Evolutionary conservation across 2,888 invertebrate species (phyloP).

Genomic region (Miltochrista miniata): DNA sequence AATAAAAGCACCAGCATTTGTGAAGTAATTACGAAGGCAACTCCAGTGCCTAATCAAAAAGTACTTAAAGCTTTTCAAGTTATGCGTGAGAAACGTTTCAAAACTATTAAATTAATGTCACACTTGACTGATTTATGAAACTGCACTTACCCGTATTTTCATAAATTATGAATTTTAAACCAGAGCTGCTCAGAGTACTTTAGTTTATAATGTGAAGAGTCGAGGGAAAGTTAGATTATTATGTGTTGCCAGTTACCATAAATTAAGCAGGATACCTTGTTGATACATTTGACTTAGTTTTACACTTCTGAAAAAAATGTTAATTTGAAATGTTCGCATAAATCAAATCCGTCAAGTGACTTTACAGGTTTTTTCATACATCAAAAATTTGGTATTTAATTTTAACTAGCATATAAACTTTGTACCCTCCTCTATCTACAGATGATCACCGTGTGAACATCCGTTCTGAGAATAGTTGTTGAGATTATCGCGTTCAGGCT

Average conservation of each 20-base stretch:
- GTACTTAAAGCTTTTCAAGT: background rate
- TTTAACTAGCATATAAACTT: too few species aligned
- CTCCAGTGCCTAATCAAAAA: background rate
- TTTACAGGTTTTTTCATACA: too few species aligned
- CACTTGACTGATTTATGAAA: slow-evolving; percentile 22
- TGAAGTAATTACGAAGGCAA: background rate
- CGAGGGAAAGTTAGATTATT: slow-evolving; percentile 20
- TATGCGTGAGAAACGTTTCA: slow-evolving; percentile 15
- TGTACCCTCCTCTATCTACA: too few species aligned
- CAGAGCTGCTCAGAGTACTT: slow-evolving; percentile 19
- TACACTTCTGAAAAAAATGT: background rate
- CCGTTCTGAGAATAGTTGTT: too few species aligned
- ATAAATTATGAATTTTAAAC: slow-evolving; percentile 24
- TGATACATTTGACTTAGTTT: background rate
- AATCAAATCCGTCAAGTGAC: too few species aligned
- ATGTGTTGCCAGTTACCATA: background rate
- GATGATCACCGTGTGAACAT: too few species aligned
- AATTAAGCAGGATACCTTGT: background rate
- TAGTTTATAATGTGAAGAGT: slow-evolving; percentile 11
- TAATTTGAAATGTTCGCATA: too few species aligned
- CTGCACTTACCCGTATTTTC: slow-evolving; percentile 16
- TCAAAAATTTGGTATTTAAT: too few species aligned
- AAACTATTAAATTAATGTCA: slow-evolving; percentile 10
- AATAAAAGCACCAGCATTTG: background rate
- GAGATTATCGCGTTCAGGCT: too few species aligned